phyloP scores from a whole-genome alignment of 2,888 invertebrate species.

The Lithosia quadra region DNA sequence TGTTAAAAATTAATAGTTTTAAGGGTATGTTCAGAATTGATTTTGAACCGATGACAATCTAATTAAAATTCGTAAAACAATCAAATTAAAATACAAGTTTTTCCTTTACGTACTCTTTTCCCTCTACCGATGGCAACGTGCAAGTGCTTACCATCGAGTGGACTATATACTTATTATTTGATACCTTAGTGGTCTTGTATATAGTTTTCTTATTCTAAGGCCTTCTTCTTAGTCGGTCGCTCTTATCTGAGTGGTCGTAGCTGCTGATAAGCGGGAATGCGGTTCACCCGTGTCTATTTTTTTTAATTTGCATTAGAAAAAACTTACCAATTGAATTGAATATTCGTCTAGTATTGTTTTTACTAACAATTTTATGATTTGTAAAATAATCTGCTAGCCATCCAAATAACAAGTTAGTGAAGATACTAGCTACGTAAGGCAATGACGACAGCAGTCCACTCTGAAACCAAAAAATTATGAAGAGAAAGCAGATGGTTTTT shows the following conservation, averaged over 20 bases:
- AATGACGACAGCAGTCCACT: slow-evolving; percentile 87
- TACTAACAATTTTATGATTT: slow-evolving; percentile 64
- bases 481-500: no score
- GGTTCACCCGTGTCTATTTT: no score
- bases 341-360: slow-evolving; percentile 70
- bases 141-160: no score
- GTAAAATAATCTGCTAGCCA: slow-evolving; percentile 82
- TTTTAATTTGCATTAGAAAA: not conserved
- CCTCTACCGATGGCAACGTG: no score
- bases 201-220: no score
- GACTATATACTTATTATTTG: no score
- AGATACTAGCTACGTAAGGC: slow-evolving; percentile 87
- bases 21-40: not conserved
- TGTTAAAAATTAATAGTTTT: not conserved
- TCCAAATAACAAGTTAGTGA: slow-evolving; percentile 84
- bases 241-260: no score
- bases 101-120: no score
- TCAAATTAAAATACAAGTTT: not conserved
- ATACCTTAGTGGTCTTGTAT: no score
- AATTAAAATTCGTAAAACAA: not conserved
- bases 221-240: no score
- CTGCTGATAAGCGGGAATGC: no score
- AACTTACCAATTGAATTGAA: slow-evolving; percentile 80
- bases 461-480: slow-evolving; percentile 69
- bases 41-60: not conserved